Conservation (phyloP, 2,113 vertebrate species). For the Dryoscopus gambensis region DNA sequence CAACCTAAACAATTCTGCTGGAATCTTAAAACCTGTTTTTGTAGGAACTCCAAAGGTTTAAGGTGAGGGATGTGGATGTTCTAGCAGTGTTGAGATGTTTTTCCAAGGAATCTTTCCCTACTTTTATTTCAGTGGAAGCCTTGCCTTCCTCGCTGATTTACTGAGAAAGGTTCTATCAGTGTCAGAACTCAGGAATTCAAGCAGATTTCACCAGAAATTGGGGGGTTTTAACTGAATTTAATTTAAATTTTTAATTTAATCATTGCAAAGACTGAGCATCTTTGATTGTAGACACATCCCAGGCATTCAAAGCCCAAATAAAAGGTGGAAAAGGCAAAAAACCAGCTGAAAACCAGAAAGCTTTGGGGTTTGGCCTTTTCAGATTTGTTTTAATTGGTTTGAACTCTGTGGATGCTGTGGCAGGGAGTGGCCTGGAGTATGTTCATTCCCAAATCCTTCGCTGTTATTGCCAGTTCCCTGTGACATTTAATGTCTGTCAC, state of each 20-base stretch:
- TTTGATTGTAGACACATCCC: not conserved
- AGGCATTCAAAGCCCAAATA: not conserved
- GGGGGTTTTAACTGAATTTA: rapidly evolving
- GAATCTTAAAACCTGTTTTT: not conserved
- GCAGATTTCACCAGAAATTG: not conserved
- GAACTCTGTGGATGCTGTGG: not conserved
- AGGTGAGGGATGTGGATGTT: not conserved
- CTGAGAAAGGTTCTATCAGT: not conserved
- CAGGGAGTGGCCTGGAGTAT: not conserved
- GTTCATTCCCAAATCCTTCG: not conserved
- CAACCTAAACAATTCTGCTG: not conserved
- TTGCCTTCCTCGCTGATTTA: not conserved
- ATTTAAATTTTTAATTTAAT: not conserved
- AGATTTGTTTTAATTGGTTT: not conserved
- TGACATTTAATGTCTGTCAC: conserved; percentile 29
- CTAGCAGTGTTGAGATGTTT: not conserved
- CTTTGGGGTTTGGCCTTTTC: not conserved
- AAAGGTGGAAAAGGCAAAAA: not conserved
- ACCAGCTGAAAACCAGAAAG: not conserved
- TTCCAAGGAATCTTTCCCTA: not conserved
- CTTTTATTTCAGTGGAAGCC: not conserved
- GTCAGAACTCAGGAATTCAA: not conserved
- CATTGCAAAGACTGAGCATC: not conserved
- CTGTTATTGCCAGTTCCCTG: not conserved
- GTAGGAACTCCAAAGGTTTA: not conserved